A percentile compares a stretch with the other conserved stretches of the same genome.
Conservation (phyloP, 2,888 invertebrate genomes). For the Drosophila bunnanda region DNA sequence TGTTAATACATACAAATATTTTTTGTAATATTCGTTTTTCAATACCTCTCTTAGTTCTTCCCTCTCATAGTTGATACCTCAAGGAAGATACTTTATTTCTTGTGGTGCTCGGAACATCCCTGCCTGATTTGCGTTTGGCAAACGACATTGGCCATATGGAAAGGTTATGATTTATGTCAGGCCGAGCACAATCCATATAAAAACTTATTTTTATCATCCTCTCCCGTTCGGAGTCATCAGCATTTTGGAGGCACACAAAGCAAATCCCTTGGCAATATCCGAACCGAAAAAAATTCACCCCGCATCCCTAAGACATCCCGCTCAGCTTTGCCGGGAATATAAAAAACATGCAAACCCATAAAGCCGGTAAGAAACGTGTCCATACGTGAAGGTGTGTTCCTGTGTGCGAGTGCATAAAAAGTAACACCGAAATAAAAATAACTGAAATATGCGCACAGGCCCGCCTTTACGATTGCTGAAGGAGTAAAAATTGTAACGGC, state of each 20-base stretch:
- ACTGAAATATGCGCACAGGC: conserved; percentile 68
- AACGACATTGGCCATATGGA: conserved; percentile 13
- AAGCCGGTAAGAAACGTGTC: conserved; percentile 60
- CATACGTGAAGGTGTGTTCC: conserved; percentile 42
- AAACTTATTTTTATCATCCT: conserved; percentile 65
- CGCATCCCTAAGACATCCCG: conserved; percentile 29
- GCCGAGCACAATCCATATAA: conserved; percentile 42
- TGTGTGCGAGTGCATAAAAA: conserved; percentile 57
- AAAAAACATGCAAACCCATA: conserved; percentile 49
- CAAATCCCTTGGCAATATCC: conserved; percentile 68
- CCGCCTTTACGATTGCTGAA: conserved; percentile 69
- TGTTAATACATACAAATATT: neutral
- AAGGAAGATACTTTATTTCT: neutral
- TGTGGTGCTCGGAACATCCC: neutral
- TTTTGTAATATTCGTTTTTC: neutral
- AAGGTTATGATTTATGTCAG: conserved; percentile 61
- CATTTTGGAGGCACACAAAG: conserved; percentile 53
- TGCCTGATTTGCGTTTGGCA: conserved; percentile 9
- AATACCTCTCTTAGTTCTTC: neutral
- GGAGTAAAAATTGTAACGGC: conserved; percentile 68
- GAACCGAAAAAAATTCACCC: conserved; percentile 34
- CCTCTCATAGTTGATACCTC: neutral
- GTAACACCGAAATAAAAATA: conserved; percentile 73
- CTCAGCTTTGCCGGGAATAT: neutral
- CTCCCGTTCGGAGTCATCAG: conserved; percentile 52